Evolutionary conservation across 2,797 vertebrate genomes (phyloP).

Genomic region (Sebastes alutus): DNA sequence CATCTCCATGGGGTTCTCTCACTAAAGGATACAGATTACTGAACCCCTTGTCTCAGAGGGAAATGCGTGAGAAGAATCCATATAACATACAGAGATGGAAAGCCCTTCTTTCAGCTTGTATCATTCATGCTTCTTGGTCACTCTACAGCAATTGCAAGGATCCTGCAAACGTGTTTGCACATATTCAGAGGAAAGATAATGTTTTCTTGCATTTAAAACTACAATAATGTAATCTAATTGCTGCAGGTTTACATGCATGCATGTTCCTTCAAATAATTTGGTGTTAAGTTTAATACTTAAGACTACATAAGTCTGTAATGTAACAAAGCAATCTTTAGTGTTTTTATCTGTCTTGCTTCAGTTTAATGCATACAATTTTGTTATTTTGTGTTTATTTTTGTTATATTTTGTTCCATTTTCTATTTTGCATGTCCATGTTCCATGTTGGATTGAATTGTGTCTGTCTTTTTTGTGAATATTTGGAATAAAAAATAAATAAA

Average conservation of each 20-base stretch:
- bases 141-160: conserved; percentile 60
- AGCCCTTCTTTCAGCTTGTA: conserved; percentile 68
- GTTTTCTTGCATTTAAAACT: conserved; percentile 25
- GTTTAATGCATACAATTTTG: not conserved
- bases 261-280: not conserved
- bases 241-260: not conserved
- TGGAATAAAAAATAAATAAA: not conserved
- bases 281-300: not conserved
- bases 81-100: conserved; percentile 76
- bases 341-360: not conserved
- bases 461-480: not conserved
- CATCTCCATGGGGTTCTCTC: conserved; percentile 87
- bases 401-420: not conserved
- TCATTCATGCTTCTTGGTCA: conserved; percentile 71
- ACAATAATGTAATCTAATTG: not conserved
- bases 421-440: not conserved
- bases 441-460: not conserved
- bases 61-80: conserved; percentile 83
- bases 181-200: conserved; percentile 12
- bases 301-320: not conserved
- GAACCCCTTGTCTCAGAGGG: conserved; percentile 80
- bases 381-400: not conserved
- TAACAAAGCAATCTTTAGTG: not conserved
- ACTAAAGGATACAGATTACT: conserved; percentile 88
- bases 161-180: conserved; percentile 37